phyloP scores from a whole-genome alignment of 1,140 invertebrate genomes.

The Drosophila arawakana region DNA sequence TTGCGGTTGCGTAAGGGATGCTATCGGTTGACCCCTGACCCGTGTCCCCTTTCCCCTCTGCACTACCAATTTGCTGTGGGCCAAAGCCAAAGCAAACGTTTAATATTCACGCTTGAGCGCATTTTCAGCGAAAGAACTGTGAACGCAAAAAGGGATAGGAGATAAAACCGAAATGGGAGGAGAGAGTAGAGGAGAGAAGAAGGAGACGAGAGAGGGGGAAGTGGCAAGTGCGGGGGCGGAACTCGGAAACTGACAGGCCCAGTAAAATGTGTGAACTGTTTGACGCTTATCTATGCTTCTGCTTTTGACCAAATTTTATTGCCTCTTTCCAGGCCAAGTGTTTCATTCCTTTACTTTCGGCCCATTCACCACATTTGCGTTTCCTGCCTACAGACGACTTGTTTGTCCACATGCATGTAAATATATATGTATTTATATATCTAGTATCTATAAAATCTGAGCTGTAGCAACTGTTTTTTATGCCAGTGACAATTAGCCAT shows the following conservation, averaged over 20 bases:
- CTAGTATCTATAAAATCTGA: neutral
- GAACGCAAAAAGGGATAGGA: no score
- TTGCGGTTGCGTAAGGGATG: conserved; percentile 47
- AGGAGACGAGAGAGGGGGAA: neutral
- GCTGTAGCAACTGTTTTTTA: conserved; percentile 1
- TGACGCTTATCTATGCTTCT: conserved; percentile 77
- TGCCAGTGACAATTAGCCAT: conserved; percentile 23
- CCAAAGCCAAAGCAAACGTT: conserved; percentile 73
- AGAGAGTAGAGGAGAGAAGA: neutral
- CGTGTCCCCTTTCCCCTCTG: conserved; percentile 30
- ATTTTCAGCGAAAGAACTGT: conserved; percentile 44
- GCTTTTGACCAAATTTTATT: conserved; percentile 81
- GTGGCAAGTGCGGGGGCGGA: neutral
- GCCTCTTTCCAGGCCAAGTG: conserved; percentile 76
- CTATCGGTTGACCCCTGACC: conserved; percentile 20
- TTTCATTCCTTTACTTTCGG: conserved; percentile 48
- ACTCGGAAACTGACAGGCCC: conserved; percentile 32
- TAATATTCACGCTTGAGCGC: conserved; percentile 81
- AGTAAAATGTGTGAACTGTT: conserved; percentile 79
- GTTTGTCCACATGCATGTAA: conserved; percentile 1
- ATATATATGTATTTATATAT: neutral
- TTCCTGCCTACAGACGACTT: neutral
- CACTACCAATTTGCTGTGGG: conserved; percentile 16
- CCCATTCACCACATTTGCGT: conserved; percentile 12
- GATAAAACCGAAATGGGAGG: neutral